phyloP scores from a whole-genome alignment of 2,113 vertebrate genomes.

The Carlito syrichta region DNA sequence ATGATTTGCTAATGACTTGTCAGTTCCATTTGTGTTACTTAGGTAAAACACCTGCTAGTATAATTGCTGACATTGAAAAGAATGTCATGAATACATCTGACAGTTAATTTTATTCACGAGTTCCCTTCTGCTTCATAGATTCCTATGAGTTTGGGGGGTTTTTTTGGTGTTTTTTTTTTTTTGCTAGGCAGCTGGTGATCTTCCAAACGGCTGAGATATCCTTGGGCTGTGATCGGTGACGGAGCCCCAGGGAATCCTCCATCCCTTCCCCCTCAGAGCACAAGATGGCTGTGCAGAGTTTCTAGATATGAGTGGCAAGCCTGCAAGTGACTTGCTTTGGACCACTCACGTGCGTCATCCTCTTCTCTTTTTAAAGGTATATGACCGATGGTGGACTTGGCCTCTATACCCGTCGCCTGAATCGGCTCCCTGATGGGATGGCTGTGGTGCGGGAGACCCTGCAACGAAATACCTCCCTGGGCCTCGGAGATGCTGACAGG shows the following conservation, averaged over 20 bases:
- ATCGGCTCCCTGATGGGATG: constrained; percentile 95
- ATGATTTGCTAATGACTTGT: not conserved
- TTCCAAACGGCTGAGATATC: not conserved
- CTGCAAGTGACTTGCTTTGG: not conserved
- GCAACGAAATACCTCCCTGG: constrained; percentile 88
- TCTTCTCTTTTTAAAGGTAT: constrained; percentile 84
- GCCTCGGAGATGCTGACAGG: constrained; percentile 98
- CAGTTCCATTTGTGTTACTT: not conserved
- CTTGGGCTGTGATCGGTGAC: not conserved
- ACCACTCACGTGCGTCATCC: accelerated
- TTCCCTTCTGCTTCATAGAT: constrained; percentile 24
- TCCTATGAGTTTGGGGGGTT: not conserved
- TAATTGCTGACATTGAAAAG: constrained; percentile 44
- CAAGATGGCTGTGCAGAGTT: not conserved
- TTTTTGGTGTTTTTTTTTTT: not conserved
- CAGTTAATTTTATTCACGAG: constrained; percentile 40
- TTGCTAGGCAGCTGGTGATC: not conserved
- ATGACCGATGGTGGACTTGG: constrained; percentile 96
- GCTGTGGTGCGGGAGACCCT: constrained; percentile 93
- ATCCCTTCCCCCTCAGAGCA: not conserved
- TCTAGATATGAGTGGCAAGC: not conserved
- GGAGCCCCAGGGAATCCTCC: not conserved
- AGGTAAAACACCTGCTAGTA: constrained; percentile 51
- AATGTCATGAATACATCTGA: constrained; percentile 37
- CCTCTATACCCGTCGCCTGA: constrained; percentile 93